Evolutionary conservation across 2,113 vertebrate species (phyloP), one percentile per base, ranked within the genome.

Genomic region (Ciconia maguari): DNA sequence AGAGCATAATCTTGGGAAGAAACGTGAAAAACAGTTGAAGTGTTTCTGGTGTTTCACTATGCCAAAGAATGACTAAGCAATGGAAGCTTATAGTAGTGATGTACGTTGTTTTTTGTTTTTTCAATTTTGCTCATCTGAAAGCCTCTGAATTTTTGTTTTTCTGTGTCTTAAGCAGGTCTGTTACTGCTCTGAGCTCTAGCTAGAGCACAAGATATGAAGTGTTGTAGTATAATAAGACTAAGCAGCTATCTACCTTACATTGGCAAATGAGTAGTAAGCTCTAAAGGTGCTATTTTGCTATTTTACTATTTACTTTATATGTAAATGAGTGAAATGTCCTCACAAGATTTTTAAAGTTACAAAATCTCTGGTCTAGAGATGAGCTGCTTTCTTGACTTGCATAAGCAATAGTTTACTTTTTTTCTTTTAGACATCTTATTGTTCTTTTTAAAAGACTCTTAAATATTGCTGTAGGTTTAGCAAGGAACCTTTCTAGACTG

Each of bases 21-120:
- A 96, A 94, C 88, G 87, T 97, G 92, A 96, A 96, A 96, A 96
- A 94, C 74, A 93, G 54, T 55, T 90, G 41, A 87, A 95, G 64
- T 69, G 71, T 87, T 96, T 94, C 79, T 96, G 81, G 89, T 83
- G 90, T 87, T 96, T 96, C 70, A 71, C 46, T 65, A 25, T 85
- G 91, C 88, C 84, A 80, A 86, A 94, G 95, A 96, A 94, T 98
- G 96, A 93, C 96, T 95, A 94, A 96, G 91, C 68, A 78, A 48
- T 89, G 85, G 95, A 97, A 96, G 89, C 90, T 88, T 94, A 83
- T 71, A 74, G 85, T 75, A 92, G 92, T 68, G 69, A 89, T 93
- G 87, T 96, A 87, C 32, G 4, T 20, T 46, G 44, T 38, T n/a
- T n/a, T 34, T 36, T 77, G 91, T 96, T 96, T 91, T 85, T 60